phyloP scores from a whole-genome alignment of 2,888 invertebrate genomes.

The Lasioglossum oenotherae region DNA sequence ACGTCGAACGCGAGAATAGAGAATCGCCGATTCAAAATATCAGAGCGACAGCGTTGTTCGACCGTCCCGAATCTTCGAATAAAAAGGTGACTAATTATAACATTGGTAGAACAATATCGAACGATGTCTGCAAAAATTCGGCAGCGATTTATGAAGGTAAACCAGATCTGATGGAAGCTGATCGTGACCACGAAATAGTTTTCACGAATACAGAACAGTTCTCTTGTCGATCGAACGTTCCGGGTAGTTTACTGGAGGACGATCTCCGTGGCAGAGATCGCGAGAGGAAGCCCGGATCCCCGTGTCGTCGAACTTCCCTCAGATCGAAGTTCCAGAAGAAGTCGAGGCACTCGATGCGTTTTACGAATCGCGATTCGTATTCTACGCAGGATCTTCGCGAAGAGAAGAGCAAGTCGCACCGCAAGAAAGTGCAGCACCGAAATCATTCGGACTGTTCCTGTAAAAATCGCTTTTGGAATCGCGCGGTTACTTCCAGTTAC shows the following conservation, averaged over 20 bases:
- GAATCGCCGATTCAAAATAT: neutral
- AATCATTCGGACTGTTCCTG: neutral
- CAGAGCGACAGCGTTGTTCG: neutral
- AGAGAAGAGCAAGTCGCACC: neutral
- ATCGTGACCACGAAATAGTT: neutral
- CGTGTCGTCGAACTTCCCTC: neutral
- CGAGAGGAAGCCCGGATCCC: neutral
- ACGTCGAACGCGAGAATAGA: neutral
- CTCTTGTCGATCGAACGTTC: neutral
- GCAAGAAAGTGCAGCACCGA: neutral
- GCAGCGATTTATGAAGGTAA: neutral
- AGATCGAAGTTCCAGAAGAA: neutral
- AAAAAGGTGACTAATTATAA: neutral
- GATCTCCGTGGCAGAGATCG: neutral
- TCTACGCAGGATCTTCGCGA: neutral
- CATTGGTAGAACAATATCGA: neutral
- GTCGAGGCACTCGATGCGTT: neutral
- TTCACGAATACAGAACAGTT: neutral
- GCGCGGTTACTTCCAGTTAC: neutral
- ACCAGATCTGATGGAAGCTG: neutral
- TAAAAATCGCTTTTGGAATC: slow-evolving; percentile 24
- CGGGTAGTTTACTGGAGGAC: neutral
- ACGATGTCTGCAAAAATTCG: neutral
- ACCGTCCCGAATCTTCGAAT: neutral
- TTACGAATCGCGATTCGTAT: neutral